These are phyloP conservation scores for Mico argentatus DNA, from an alignment of 2,797 vertebrate species.

Conservation along the genomic window DNA sequence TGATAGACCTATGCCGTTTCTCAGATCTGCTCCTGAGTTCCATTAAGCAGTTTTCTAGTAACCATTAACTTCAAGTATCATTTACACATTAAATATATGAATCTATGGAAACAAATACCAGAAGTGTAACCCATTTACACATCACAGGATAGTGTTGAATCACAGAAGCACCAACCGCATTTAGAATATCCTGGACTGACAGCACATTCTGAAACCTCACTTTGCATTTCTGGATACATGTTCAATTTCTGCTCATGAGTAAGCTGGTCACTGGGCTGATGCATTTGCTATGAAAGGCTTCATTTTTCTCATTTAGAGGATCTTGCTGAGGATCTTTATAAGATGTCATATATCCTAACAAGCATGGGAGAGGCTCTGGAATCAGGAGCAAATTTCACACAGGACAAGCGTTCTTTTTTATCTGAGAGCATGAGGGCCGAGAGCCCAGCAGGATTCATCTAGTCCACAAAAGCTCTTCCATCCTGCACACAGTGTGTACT, in stretches of 20 bases:
- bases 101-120: conserved; percentile 62
- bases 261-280: conserved; percentile 68
- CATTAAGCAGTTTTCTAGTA: conserved; percentile 68
- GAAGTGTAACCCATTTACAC: conserved; percentile 62
- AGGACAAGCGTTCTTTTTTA: conserved; percentile 75
- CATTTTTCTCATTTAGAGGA: conserved; percentile 81
- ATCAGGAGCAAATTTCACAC: conserved; percentile 79
- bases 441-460: conserved; percentile 84
- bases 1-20: conserved; percentile 74
- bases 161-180: neutral
- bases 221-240: conserved; percentile 77
- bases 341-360: conserved; percentile 83
- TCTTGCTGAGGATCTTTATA: conserved; percentile 77
- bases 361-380: conserved; percentile 74
- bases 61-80: conserved; percentile 70
- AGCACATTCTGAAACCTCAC: conserved; percentile 54
- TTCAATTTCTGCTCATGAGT: conserved; percentile 73
- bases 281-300: conserved; percentile 77
- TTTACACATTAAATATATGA: conserved; percentile 73
- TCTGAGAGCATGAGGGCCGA: conserved; percentile 68
- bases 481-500: conserved; percentile 71
- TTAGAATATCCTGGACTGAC: conserved; percentile 64
- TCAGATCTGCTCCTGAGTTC: conserved; percentile 73
- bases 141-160: conserved; percentile 45
- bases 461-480: conserved; percentile 83